Evolutionary conservation across 2,888 invertebrate species (phyloP).

Genomic region (Synergus gifuensis): DNA sequence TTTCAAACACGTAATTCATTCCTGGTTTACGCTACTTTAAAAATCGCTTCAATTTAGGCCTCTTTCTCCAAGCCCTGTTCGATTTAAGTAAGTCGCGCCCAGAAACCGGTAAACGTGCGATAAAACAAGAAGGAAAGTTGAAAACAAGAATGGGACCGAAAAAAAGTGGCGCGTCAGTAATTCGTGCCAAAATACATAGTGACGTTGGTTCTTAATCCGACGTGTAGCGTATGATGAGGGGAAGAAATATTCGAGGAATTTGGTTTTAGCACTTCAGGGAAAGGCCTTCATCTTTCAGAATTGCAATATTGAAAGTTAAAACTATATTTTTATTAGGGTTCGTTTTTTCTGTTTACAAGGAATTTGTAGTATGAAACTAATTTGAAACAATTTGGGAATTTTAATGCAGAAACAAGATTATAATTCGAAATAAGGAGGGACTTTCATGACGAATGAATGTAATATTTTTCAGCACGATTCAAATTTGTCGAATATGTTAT

Average conservation of each 20-base stretch:
- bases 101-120: background rate
- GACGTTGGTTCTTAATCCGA: slow-evolving; percentile 36
- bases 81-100: background rate
- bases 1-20: slow-evolving; percentile 28
- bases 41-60: background rate
- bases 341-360: background rate
- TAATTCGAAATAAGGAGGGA: background rate
- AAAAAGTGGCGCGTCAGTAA: slow-evolving; percentile 28
- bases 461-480: too few relatives aligned
- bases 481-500: too few relatives aligned
- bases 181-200: slow-evolving; percentile 9
- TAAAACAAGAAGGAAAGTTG: slow-evolving; percentile 6
- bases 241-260: slow-evolving; percentile 26
- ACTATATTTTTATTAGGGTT: background rate
- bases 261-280: slow-evolving; percentile 22
- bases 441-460: too few relatives aligned
- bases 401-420: background rate
- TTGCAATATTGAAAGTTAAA: background rate
- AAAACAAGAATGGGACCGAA: slow-evolving; percentile 16
- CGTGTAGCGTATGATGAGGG: slow-evolving; percentile 26
- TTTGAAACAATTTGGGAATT: background rate
- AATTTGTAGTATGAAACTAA: background rate
- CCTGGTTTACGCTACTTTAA: background rate
- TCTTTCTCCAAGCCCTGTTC: background rate
- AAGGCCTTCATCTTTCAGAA: slow-evolving; percentile 27